Conservation (phyloP, 2,113 vertebrate species). For the Hyla sarda region DNA sequence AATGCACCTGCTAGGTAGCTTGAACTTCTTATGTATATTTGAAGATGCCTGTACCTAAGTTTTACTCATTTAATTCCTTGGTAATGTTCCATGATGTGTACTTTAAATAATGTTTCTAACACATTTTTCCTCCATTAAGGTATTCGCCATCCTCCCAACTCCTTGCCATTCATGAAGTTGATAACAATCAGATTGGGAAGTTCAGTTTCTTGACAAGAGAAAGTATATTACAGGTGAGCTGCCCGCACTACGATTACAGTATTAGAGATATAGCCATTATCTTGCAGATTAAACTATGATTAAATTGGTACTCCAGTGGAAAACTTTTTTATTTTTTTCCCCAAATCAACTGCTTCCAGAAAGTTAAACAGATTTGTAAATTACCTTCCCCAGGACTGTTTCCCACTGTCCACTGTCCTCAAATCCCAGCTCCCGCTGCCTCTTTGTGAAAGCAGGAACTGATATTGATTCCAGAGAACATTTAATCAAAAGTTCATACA, state of each 20-base stretch:
- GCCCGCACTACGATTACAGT: not conserved
- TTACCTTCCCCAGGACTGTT: too few species aligned
- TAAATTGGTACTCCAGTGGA: too few species aligned
- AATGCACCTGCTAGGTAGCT: not conserved
- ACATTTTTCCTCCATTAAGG: constrained; percentile 61
- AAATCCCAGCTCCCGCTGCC: too few species aligned
- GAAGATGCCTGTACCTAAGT: not conserved
- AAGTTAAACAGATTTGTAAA: too few species aligned
- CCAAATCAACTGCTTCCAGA: too few species aligned
- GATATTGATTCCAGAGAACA: too few species aligned
- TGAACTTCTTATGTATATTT: not conserved
- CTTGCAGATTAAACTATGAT: too few species aligned
- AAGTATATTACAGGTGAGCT: constrained; percentile 69
- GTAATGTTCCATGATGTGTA: not conserved
- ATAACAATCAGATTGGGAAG: constrained; percentile 74
- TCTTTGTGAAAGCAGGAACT: too few species aligned
- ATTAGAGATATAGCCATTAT: too few species aligned
- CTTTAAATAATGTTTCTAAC: not conserved
- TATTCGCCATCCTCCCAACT: constrained; percentile 71
- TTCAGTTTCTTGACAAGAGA: constrained; percentile 77
- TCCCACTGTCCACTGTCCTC: too few species aligned
- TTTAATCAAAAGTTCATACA: too few species aligned
- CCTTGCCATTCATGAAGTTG: constrained; percentile 75
- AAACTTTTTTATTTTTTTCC: too few species aligned
- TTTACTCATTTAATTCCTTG: not conserved